Evolutionary conservation across 2,888 invertebrate genomes (phyloP).

Genomic region (Tetheella fluctuosa): DNA sequence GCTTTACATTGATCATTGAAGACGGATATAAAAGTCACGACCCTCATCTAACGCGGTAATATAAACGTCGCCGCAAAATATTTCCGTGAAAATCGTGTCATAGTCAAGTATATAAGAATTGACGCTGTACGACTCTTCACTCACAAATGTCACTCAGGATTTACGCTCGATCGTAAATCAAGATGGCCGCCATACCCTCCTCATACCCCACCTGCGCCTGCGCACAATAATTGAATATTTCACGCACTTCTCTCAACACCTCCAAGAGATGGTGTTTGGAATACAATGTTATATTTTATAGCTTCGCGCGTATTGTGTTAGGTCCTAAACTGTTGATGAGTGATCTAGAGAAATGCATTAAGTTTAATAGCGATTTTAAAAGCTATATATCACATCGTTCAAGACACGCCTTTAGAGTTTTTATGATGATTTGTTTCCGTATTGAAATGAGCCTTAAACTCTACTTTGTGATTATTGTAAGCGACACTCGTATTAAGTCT

Average conservation of each 20-base stretch:
- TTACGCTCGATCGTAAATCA: conserved; percentile 82
- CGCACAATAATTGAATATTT: conserved; percentile 83
- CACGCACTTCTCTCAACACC: conserved; percentile 82
- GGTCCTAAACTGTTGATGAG: conserved; percentile 81
- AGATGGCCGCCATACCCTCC: conserved; percentile 71
- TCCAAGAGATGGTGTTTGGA: conserved; percentile 61
- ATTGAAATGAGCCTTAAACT: conserved; percentile 57
- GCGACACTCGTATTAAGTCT: conserved; percentile 55
- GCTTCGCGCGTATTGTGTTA: conserved; percentile 77
- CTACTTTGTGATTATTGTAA: conserved; percentile 48
- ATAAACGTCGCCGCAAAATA: conserved; percentile 53
- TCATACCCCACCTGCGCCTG: conserved; percentile 70
- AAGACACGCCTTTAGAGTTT: conserved; percentile 68
- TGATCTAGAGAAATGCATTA: conserved; percentile 80
- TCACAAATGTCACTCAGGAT: conserved; percentile 82
- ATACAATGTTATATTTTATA: conserved; percentile 81
- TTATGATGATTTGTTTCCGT: conserved; percentile 83
- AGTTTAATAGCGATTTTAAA: conserved; percentile 80
- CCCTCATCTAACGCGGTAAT: conserved; percentile 41
- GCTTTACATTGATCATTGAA: conserved; percentile 45
- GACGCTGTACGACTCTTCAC: conserved; percentile 60
- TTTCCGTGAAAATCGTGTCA: conserved; percentile 71
- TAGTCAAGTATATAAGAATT: conserved; percentile 51
- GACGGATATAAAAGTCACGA: conserved; percentile 27
- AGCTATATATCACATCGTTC: conserved; percentile 81